These are phyloP conservation scores for Xenopus laevis DNA, from an alignment of 2,113 vertebrate species.

Conservation along the genomic window DNA sequence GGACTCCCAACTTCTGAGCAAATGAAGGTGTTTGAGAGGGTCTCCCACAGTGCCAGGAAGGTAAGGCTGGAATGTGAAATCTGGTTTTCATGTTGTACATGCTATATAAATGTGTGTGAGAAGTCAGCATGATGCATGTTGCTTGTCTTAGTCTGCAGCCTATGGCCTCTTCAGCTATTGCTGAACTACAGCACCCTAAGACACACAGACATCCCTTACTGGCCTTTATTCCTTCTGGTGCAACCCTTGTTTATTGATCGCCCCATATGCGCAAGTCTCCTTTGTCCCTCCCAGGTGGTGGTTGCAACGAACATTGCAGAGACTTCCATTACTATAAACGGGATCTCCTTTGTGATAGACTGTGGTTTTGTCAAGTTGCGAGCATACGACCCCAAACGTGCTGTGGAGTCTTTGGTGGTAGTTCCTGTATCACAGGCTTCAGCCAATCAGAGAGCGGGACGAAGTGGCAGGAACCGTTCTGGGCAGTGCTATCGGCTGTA, in stretches of 20 bases:
- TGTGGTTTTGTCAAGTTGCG: conserved; percentile 95
- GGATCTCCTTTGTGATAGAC: conserved; percentile 87
- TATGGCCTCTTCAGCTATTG: no score
- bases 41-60: conserved; percentile 84
- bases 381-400: conserved; percentile 88
- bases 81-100: no score
- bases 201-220: no score
- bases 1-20: conserved; percentile 89
- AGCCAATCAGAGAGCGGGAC: conserved; percentile 87
- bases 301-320: conserved; percentile 97
- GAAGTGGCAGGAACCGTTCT: conserved; percentile 84
- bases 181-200: no score
- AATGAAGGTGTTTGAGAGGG: conserved; percentile 92
- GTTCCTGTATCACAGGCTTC: conserved; percentile 94
- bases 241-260: no score
- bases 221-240: no score
- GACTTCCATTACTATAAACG: conserved; percentile 92
- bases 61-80: conserved; percentile 56
- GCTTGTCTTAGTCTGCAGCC: no score
- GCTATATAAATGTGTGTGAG: no score
- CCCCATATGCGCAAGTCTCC: not conserved
- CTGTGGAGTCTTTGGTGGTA: conserved; percentile 91
- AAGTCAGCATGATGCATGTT: no score
- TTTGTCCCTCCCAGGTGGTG: conserved; percentile 72
- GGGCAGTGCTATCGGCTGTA: conserved; percentile 94